Percentiles rank a stretch among this genome's conserved stretches.
Evolutionary conservation across 2,888 invertebrate species (phyloP).

Genomic region (Drosophila ezoana): DNA sequence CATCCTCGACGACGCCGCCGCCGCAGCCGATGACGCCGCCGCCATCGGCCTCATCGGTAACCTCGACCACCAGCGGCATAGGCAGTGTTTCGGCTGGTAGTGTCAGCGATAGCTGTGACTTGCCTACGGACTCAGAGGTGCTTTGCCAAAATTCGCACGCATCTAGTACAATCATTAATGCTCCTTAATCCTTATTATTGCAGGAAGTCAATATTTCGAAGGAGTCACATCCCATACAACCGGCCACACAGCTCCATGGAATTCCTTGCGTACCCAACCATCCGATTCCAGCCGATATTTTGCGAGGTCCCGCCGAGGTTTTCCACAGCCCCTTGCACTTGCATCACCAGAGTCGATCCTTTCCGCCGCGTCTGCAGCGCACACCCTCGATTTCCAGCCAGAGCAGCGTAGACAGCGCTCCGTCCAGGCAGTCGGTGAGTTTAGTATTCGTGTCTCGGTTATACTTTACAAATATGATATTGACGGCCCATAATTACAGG

Average conservation of each 20-base stretch:
- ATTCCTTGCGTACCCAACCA: constrained; percentile 59
- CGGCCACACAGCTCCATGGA: constrained; percentile 84
- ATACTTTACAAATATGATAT: neutral
- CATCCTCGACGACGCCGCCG: constrained; percentile 68
- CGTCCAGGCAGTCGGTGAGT: constrained; percentile 86
- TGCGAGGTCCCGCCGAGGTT: constrained; percentile 86
- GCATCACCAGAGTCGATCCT: constrained; percentile 89
- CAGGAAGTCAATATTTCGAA: constrained; percentile 89
- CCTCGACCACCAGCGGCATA: constrained; percentile 84
- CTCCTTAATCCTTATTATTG: neutral
- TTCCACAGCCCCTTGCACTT: constrained; percentile 87
- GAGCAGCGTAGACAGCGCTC: constrained; percentile 92
- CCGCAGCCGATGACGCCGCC: constrained; percentile 83
- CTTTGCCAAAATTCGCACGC: neutral
- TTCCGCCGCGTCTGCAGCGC: constrained; percentile 89
- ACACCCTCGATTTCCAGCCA: constrained; percentile 94
- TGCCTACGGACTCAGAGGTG: constrained; percentile 85
- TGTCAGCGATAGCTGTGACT: constrained; percentile 83
- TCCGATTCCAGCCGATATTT: constrained; percentile 81
- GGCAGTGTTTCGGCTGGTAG: constrained; percentile 82
- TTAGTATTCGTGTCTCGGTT: constrained; percentile 17
- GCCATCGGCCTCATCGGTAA: constrained; percentile 84
- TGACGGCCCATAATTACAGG: constrained; percentile 83
- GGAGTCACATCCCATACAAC: constrained; percentile 88
- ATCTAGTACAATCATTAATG: neutral